Percentiles rank a stretch among this genome's conserved stretches.
phyloP scores from a whole-genome alignment of 2,888 invertebrate species.

The Dendrolimus houi region DNA sequence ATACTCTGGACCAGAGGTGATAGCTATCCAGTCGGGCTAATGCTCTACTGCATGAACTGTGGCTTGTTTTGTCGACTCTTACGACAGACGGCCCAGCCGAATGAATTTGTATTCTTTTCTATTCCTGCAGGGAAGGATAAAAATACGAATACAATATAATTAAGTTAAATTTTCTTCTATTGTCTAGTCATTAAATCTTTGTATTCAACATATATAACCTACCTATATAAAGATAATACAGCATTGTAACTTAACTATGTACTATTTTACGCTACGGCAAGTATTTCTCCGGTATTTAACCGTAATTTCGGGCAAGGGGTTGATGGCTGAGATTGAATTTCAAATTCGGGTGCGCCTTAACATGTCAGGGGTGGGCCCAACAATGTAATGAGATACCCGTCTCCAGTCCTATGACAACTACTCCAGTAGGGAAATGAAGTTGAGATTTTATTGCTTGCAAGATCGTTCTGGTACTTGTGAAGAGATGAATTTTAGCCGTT shows the following conservation, averaged over 20 bases:
- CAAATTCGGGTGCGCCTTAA: constrained; percentile 1
- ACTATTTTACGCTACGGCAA: neutral
- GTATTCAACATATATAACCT: neutral
- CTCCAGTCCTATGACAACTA: neutral
- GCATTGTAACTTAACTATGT: neutral
- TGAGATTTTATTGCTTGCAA: neutral
- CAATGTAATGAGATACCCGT: constrained; percentile 6
- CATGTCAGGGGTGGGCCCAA: constrained; percentile 4
- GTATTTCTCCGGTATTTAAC: neutral
- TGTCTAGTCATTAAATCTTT: neutral
- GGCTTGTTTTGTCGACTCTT: neutral
- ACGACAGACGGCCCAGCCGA: neutral
- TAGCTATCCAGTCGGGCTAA: neutral
- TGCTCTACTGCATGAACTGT: neutral
- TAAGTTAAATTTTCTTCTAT: neutral
- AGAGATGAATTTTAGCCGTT: too few relatives aligned
- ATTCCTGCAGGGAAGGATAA: neutral
- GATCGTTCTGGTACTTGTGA: too few relatives aligned
- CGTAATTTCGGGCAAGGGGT: neutral
- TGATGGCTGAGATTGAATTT: neutral
- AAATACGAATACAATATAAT: neutral
- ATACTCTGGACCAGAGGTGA: neutral
- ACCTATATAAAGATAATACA: neutral
- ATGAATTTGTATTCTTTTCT: neutral
- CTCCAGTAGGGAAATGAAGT: neutral